phyloP scores from a whole-genome alignment of 2,113 vertebrate species.

The Oreochromis aureus region DNA sequence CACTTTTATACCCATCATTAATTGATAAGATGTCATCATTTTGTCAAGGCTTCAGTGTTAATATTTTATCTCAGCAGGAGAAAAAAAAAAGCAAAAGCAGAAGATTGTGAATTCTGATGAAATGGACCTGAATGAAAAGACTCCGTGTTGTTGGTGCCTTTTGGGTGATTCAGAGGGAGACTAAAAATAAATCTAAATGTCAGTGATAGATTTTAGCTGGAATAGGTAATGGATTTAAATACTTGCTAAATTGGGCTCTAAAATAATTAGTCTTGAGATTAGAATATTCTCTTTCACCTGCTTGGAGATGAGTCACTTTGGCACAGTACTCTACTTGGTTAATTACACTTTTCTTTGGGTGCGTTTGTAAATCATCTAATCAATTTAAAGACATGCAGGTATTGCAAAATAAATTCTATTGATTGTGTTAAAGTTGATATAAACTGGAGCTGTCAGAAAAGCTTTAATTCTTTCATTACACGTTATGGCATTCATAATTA shows the following conservation, averaged over 20 bases:
- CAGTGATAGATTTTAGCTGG: constrained; percentile 49
- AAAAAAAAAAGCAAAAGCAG: background rate
- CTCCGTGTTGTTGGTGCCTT: constrained; percentile 16
- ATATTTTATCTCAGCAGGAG: constrained; percentile 43
- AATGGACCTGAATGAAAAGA: constrained; percentile 5
- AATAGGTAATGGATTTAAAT: constrained; percentile 35
- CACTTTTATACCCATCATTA: constrained; percentile 55
- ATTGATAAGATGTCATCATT: constrained; percentile 61
- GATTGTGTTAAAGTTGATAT: background rate
- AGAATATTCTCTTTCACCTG: background rate
- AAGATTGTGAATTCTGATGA: constrained; percentile 23
- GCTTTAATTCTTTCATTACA: background rate
- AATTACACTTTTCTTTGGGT: background rate
- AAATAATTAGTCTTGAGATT: constrained; percentile 31
- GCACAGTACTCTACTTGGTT: background rate
- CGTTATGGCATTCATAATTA: background rate
- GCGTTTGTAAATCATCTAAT: background rate
- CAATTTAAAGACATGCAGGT: background rate
- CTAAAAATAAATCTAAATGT: constrained; percentile 59
- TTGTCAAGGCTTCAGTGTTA: constrained; percentile 41
- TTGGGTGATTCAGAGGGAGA: background rate
- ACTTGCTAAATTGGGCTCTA: constrained; percentile 33
- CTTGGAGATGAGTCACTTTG: background rate
- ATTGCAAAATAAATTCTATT: background rate
- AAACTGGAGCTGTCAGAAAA: background rate